A percentile compares a stretch with the other conserved stretches of the same genome.
These are phyloP conservation scores for Notarius lentiginosus DNA, from an alignment of 2,113 vertebrate genomes.

Conservation along the genomic window DNA sequence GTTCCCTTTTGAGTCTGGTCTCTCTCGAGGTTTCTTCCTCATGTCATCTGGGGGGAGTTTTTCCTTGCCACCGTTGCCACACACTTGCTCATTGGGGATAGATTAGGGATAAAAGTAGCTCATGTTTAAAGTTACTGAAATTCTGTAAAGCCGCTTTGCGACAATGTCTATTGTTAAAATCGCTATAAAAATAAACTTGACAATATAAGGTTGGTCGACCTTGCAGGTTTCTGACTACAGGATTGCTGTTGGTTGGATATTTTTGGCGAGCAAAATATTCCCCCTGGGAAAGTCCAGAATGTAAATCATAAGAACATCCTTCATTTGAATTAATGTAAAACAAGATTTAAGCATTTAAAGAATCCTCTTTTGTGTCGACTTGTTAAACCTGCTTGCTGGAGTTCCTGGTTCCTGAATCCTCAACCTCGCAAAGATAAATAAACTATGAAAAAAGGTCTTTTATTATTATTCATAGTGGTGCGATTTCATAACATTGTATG, in stretches of 20 bases:
- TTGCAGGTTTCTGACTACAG: not conserved
- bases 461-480: conserved; percentile 32
- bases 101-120: too few relatives aligned
- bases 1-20: too few relatives aligned
- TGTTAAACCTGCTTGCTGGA: not conserved
- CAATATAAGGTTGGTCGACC: not conserved
- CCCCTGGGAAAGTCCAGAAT: not conserved
- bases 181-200: too few relatives aligned
- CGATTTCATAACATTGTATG: conserved; percentile 20
- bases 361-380: not conserved
- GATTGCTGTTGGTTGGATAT: not conserved
- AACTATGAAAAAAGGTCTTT: conserved; percentile 19
- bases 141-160: too few relatives aligned
- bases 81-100: too few relatives aligned
- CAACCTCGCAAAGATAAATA: not conserved
- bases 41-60: too few relatives aligned
- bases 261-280: not conserved
- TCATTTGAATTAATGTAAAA: conserved; percentile 10
- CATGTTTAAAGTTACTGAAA: too few relatives aligned
- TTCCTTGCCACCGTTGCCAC: too few relatives aligned
- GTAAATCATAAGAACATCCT: conserved; percentile 11
- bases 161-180: too few relatives aligned
- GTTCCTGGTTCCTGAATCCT: not conserved
- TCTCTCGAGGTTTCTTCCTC: too few relatives aligned
- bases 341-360: not conserved